A percentile compares a stretch with the other conserved stretches of the same genome.
Evolutionary conservation across 2,888 invertebrate species (phyloP).

Genomic region (Cenopis cana): DNA sequence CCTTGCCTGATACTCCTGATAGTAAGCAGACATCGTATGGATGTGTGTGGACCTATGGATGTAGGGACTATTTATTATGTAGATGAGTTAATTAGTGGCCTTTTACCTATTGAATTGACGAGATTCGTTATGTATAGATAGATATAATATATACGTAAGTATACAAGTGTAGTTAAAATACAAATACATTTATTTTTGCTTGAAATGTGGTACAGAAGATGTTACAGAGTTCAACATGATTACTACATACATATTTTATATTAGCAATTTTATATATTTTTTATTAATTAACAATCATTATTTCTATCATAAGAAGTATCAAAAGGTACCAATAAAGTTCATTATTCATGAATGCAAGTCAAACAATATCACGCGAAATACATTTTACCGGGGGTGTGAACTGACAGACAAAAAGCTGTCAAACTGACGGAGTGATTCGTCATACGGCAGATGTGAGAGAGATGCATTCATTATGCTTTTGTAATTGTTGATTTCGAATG

Average conservation of each 20-base stretch:
- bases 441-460: slow-evolving; percentile 72
- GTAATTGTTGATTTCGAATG: slow-evolving; percentile 29
- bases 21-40: background rate
- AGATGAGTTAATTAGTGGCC: too few relatives aligned
- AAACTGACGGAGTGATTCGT: slow-evolving; percentile 83
- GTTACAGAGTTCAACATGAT: too few relatives aligned
- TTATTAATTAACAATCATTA: slow-evolving; percentile 5
- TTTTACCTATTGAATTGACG: background rate
- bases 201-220: too few relatives aligned
- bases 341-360: slow-evolving; percentile 21
- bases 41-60: background rate
- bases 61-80: too few relatives aligned
- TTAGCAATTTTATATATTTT: background rate
- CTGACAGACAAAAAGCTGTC: slow-evolving; percentile 75
- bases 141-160: too few relatives aligned
- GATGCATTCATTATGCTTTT: slow-evolving; percentile 53
- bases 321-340: background rate
- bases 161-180: too few relatives aligned
- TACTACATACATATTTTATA: too few relatives aligned
- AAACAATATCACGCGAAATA: slow-evolving; percentile 26
- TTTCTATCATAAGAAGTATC: background rate
- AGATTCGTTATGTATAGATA: background rate
- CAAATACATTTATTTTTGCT: too few relatives aligned
- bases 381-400: slow-evolving; percentile 68
- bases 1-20: too few relatives aligned